These are phyloP conservation scores for Sarcophaga rosellei DNA, from an alignment of 2,888 invertebrate species.

Conservation along the genomic window DNA sequence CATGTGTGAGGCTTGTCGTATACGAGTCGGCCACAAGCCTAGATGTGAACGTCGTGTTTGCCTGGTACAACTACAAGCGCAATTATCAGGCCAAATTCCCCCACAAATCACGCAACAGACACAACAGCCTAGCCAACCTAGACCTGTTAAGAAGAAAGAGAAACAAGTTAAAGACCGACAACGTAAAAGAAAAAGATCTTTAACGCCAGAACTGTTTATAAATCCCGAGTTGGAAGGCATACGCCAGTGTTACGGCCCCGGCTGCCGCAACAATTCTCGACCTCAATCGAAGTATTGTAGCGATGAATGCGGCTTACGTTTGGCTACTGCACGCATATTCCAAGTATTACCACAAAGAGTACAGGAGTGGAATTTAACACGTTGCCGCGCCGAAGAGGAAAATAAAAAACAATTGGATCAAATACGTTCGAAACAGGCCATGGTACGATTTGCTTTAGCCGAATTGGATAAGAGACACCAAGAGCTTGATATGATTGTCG, in stretches of 20 bases:
- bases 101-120: slow-evolving; percentile 63
- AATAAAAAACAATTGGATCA: slow-evolving; percentile 87
- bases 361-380: slow-evolving; percentile 95
- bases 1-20: slow-evolving; percentile 78
- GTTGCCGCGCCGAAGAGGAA: slow-evolving; percentile 92
- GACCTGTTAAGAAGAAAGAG: slow-evolving; percentile 70
- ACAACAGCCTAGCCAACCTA: slow-evolving; percentile 22
- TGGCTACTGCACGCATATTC: slow-evolving; percentile 92
- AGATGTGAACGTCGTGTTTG: slow-evolving; percentile 83
- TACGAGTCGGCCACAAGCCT: slow-evolving; percentile 80
- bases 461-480: slow-evolving; percentile 89
- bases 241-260: slow-evolving; percentile 95
- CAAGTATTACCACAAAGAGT: slow-evolving; percentile 94
- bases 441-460: slow-evolving; percentile 90
- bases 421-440: slow-evolving; percentile 90
- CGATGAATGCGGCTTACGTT: slow-evolving; percentile 93
- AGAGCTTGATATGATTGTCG: slow-evolving; percentile 90
- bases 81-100: slow-evolving; percentile 33
- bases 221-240: slow-evolving; percentile 84
- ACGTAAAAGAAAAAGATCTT: slow-evolving; percentile 75
- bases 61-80: slow-evolving; percentile 72
- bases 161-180: slow-evolving; percentile 74
- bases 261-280: slow-evolving; percentile 90
- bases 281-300: slow-evolving; percentile 96
- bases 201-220: slow-evolving; percentile 78